These are phyloP conservation scores for Thysanoteuthis rhombus DNA, from an alignment of 2,888 invertebrate genomes.

Conservation along the genomic window DNA sequence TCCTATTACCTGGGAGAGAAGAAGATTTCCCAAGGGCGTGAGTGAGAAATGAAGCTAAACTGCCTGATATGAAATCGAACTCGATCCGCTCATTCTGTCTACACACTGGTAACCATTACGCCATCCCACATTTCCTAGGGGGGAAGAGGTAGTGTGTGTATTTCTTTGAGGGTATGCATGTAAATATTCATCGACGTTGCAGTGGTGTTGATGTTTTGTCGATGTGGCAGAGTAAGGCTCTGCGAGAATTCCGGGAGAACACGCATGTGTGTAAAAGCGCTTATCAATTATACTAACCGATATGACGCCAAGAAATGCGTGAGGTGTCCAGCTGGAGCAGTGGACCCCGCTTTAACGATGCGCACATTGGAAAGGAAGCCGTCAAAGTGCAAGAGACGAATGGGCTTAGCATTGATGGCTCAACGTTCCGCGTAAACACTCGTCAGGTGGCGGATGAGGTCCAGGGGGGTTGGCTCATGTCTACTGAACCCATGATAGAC, in stretches of 20 bases:
- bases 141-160: not conserved
- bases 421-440: no score
- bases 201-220: no score
- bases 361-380: not conserved
- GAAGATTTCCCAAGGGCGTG: no score
- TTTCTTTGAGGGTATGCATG: not conserved
- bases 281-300: not conserved
- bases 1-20: no score
- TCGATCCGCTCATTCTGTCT: no score
- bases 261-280: not conserved
- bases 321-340: not conserved
- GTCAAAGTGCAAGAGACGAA: not conserved
- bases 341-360: not conserved
- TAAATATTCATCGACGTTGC: not conserved
- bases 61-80: no score
- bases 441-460: no score
- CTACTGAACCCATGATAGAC: not conserved
- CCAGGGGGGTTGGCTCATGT: not conserved
- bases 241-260: not conserved
- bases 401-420: not conserved
- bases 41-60: no score
- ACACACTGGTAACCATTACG: no score
- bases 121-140: no score
- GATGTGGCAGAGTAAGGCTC: not conserved
- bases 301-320: not conserved